A percentile compares a stretch with the other conserved stretches of the same genome.
These are phyloP conservation scores for Ailurus styani DNA, from an alignment of 2,113 vertebrate genomes.

Conservation along the genomic window DNA sequence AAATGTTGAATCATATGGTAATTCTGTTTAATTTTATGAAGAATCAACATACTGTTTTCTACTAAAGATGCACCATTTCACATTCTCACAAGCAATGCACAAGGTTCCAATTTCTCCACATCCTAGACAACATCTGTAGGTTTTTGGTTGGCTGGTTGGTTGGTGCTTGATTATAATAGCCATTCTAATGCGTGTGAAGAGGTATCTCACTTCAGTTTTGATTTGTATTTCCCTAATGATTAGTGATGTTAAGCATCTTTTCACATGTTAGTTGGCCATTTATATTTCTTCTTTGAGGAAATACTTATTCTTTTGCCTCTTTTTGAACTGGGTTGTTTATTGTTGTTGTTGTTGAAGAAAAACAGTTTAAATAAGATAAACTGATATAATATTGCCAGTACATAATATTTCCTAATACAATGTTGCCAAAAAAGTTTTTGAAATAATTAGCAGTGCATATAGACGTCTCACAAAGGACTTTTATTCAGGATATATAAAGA, in stretches of 20 bases:
- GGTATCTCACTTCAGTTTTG: not conserved
- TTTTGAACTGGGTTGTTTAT: not conserved
- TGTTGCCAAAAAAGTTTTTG: not conserved
- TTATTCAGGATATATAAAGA: not conserved
- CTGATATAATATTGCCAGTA: not conserved
- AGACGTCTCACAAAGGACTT: not conserved
- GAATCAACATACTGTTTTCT: not conserved
- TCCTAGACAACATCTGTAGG: not conserved
- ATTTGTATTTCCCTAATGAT: not conserved
- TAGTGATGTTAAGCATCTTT: not conserved
- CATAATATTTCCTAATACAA: not conserved
- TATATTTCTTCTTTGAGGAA: not conserved
- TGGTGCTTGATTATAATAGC: not conserved
- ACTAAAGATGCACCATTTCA: not conserved
- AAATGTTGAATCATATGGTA: not conserved
- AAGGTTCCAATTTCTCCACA: not conserved
- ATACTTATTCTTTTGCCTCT: not conserved
- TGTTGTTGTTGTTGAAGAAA: not conserved
- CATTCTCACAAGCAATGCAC: not conserved
- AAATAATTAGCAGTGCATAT: not conserved
- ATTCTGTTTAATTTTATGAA: not conserved
- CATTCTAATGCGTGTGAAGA: not conserved
- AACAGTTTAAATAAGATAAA: not conserved
- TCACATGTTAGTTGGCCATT: not conserved
- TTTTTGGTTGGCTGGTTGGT: not conserved